Evolutionary conservation across 2,888 invertebrate species (phyloP), one percentile per base, ranked within the genome.

Genomic region (Diarsia dahlii): DNA sequence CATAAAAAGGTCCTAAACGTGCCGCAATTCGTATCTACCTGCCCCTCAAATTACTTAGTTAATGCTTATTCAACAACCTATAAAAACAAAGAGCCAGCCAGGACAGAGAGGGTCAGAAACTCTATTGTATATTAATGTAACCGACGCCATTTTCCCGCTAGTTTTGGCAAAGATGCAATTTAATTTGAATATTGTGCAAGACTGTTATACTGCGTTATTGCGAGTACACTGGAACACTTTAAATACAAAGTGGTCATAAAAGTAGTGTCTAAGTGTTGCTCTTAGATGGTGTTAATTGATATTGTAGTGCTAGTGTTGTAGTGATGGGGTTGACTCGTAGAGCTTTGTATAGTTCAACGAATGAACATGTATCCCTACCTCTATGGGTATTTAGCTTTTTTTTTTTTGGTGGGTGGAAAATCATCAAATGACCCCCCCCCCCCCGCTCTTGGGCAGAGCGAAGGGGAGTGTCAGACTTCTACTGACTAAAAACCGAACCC

Each of bases 161-260:
- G 96, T 96, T 96, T 96, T 96, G 96, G 96, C 96, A 96, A 96
- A 96, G 96, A 96, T 96, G 96, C 96, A 96, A 96, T 96, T 95
- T 95, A 94, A 96, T 96, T 96, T 96, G 96, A 96, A 96, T 96
- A 96, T 95, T 95, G 95, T 96, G 96, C 96, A 96, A 95, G 95
- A 94, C 93, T 92, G 93, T 94, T 95, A 94, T 93, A 93, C 91
- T 90, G 91, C 93, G 92, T 92, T 94, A 94, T 94, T 94, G 91
- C 92, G 91, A 90, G 91, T 90, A 91, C 23, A 91, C 92, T 91
- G 93, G 89, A 94, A 91, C 92, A 93, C 91, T 96, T 95, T 94
- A 95, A 95, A 95, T 95, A 95, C 93, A 95, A 94, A 95, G 93
- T 93, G 94, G 91, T 93, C 92, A 93, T 95, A 94, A 94, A 94